These are phyloP conservation scores for Erebia ligea DNA, from an alignment of 2,888 invertebrate genomes.

Conservation along the genomic window DNA sequence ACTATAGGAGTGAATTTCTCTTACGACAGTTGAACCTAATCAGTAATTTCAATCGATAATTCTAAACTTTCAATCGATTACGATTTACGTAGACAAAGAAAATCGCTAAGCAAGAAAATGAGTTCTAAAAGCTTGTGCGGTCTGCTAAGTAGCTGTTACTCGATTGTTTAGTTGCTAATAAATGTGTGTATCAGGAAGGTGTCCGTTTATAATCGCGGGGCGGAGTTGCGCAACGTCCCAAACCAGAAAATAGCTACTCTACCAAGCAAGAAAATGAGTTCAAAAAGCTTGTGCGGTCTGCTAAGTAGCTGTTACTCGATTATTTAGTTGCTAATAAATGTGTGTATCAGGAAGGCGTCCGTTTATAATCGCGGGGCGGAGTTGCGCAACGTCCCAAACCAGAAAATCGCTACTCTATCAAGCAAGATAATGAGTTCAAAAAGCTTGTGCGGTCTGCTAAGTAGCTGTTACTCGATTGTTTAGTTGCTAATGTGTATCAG, in stretches of 20 bases:
- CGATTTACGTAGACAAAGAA: too few species aligned
- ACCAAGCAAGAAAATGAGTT: background rate
- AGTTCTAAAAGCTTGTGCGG: background rate
- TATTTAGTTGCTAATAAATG: conserved; percentile 14
- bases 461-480: background rate
- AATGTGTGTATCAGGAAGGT: conserved; percentile 35
- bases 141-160: background rate
- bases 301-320: too few species aligned
- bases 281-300: background rate
- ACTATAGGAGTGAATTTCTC: too few species aligned
- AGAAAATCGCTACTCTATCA: too few species aligned
- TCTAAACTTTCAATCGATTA: too few species aligned
- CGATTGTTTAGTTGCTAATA: conserved; percentile 8
- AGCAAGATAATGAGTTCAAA: background rate
- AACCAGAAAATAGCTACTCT: too few species aligned
- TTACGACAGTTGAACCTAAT: too few species aligned
- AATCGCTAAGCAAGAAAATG: background rate
- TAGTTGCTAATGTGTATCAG: conserved; percentile 27
- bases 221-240: conserved; percentile 69
- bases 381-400: conserved; percentile 74
- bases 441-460: background rate
- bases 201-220: conserved; percentile 26
- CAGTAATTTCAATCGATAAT: too few species aligned
- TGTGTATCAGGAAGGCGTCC: conserved; percentile 32
- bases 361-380: conserved; percentile 33